Evolutionary conservation across 2,113 vertebrate genomes (phyloP).

Genomic region (Mystacornis crossleyi): DNA sequence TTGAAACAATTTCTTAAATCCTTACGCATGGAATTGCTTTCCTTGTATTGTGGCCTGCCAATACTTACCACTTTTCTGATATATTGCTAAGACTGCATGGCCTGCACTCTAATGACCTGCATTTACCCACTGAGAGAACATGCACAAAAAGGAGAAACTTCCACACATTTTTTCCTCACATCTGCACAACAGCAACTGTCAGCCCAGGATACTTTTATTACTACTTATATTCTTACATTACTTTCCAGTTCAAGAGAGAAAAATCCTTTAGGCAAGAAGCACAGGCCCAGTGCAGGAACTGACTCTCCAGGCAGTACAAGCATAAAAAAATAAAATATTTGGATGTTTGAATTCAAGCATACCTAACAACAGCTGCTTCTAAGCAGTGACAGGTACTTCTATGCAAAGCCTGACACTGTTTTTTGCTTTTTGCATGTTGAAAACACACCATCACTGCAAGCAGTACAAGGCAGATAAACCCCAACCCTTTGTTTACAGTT

Average conservation of each 20-base stretch:
- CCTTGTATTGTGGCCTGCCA: neutral
- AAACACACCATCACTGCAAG: neutral
- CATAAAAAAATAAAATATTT: neutral
- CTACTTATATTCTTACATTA: neutral
- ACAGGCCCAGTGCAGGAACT: neutral
- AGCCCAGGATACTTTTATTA: neutral
- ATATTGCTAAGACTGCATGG: fast-evolving
- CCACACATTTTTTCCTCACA: neutral
- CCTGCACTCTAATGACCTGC: neutral
- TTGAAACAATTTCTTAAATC: neutral
- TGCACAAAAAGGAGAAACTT: neutral
- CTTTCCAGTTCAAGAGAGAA: neutral
- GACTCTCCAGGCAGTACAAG: neutral
- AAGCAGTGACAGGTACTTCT: neutral
- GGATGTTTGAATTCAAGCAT: neutral
- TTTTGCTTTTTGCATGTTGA: neutral
- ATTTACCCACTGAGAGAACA: neutral
- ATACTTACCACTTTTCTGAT: neutral
- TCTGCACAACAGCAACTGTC: neutral
- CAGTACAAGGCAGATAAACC: neutral
- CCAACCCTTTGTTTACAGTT: neutral
- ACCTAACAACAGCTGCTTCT: neutral
- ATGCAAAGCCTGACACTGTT: neutral
- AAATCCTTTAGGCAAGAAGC: neutral
- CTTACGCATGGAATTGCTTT: neutral